Evolutionary conservation across 2,888 invertebrate species (phyloP), one percentile per base, ranked within the genome.

Genomic region (Fabriciana adippe): DNA sequence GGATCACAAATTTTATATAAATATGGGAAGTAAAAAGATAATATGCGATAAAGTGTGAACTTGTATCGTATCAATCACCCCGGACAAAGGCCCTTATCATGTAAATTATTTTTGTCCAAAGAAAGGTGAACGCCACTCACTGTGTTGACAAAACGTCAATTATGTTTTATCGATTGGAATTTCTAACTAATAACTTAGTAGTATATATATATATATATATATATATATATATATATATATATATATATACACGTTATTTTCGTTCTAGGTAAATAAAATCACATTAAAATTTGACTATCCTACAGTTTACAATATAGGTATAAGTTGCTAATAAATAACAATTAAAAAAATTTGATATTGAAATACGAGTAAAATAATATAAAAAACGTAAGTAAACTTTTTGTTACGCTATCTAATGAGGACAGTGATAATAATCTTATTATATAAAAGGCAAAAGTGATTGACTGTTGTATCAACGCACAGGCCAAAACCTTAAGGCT

Each of bases 21-120:
- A 61, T 55, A 61, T 66, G 61, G 61, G 62, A 72, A 68, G 45
- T 48, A 18, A 26, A 54, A 16, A 51, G 68, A 70, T 70, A 72
- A 50, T 57, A 15, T 31, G 54, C 47, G 59, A 63, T 69, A 64
- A 65, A 55, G 53, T 31, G 26, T 68, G 59, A 69, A 69, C 61
- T 66, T 66, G 53, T 68, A 64, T 66, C 55, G 51, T 55, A 71
- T 54, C 66, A 56, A 66, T 59, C 60, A 55, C 16, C 13, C 21
- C 48, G 68, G 73, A 72, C 75, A 72, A 73, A 72, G 72, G 59
- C 68, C 70, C 72, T 74, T 75, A 76, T 75, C 74, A 65, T 50
- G 70, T 69, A 72, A 72, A 73, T 75, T 75, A 75, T 73, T 73
- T 72, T 72, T 66, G 70, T 70, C 64, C 51, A 67, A 60, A 68